Evolutionary conservation across 2,113 vertebrate species (phyloP), one percentile per base, ranked within the genome.

Genomic region (zebrafish (Danio rerio)): DNA sequence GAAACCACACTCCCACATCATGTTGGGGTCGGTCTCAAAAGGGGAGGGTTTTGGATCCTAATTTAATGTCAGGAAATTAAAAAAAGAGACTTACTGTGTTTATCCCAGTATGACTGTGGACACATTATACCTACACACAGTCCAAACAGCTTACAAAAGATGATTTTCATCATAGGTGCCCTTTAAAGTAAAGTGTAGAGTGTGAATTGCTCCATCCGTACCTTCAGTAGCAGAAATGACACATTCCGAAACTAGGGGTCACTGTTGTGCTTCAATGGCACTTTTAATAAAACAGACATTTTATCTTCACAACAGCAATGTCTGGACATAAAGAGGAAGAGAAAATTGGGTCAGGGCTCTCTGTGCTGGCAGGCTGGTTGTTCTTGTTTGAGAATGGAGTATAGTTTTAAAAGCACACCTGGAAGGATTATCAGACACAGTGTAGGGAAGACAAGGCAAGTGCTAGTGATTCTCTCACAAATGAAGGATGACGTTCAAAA

Each of bases 251-350:
- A 91, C 89, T 86, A 91, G 91, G 89, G 89, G 90, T 93, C 93
- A 94, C 92, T 92, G 90, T 91, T 93, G 92, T 92, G 92, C 93
- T 94, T 93, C 93, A 94, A 88, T 90, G 87, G 93, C 94, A 94
- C 93, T 94, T 94, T 94, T 94, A 94, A 94, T 94, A 94, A 94
- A 94, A 94, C 94, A 93, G 93, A 94, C 93, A 94, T 94, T 92
- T 94, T 91, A 94, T 94, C 92, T 92, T 93, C 93, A 94, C 94
- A 94, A 94, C 94, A 94, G 93, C 93, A 94, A 94, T 94, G 94
- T 93, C 94, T 94, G 94, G 90, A 93, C 91, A 92, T 86, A 91
- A 91, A 91, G 90, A 90, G 90, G 89, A 84, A 85, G 88, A 80
- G 87, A 88, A 85, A 90, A 88, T 72, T 61, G 88, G 89, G 89